These are phyloP conservation scores for Notoglanidium macrostoma DNA, from an alignment of 2,797 vertebrate genomes.

Conservation along the genomic window DNA sequence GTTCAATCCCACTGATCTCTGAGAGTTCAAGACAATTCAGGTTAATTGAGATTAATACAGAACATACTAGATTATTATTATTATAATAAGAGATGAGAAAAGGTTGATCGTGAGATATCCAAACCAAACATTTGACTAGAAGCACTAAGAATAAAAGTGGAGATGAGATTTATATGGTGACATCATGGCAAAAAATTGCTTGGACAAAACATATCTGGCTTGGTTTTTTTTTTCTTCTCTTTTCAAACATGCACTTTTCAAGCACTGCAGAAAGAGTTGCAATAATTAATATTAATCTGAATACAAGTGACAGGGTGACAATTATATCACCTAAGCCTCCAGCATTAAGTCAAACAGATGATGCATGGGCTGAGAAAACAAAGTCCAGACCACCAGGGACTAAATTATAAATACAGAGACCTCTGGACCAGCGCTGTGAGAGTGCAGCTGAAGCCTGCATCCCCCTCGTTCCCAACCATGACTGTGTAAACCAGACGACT, in stretches of 20 bases:
- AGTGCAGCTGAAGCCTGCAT: slow-evolving; percentile 28
- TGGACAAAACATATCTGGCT: background rate
- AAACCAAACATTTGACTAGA: background rate
- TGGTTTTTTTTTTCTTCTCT: background rate
- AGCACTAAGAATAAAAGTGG: background rate
- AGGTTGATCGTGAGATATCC: background rate
- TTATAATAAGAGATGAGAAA: background rate
- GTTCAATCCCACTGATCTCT: background rate
- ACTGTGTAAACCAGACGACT: slow-evolving; percentile 8
- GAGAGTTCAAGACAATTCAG: background rate
- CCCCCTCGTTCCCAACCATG: background rate
- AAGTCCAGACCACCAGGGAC: slow-evolving; percentile 66
- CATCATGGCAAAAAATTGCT: background rate
- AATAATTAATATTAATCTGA: slow-evolving; percentile 62
- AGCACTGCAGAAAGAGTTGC: background rate
- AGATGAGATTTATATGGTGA: background rate
- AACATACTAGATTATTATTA: background rate
- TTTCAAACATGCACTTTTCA: background rate
- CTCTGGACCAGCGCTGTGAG: slow-evolving; percentile 38
- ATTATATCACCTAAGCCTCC: slow-evolving; percentile 63
- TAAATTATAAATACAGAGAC: slow-evolving; percentile 60
- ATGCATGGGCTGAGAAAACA: slow-evolving; percentile 62
- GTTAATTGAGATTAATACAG: background rate
- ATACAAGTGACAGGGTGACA: slow-evolving; percentile 63
- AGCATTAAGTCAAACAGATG: slow-evolving; percentile 57